phyloP scores from a whole-genome alignment of 2,113 vertebrate species.

The Petrocephalus microphthalmus region DNA sequence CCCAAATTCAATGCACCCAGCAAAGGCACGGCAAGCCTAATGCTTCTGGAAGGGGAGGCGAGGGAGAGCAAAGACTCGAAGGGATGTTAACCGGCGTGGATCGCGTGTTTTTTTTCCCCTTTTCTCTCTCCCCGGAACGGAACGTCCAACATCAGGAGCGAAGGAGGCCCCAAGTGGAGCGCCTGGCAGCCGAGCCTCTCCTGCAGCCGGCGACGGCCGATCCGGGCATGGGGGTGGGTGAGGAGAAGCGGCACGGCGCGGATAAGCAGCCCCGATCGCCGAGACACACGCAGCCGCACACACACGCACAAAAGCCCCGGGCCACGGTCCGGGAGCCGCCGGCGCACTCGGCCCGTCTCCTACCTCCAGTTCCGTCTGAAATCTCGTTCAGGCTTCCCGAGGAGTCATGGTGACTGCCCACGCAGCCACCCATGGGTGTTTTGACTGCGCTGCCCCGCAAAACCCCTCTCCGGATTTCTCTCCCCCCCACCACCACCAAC shows the following conservation, averaged over 20 bases:
- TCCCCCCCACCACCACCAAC: not conserved
- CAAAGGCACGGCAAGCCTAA: not conserved
- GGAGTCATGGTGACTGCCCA: constrained; percentile 94
- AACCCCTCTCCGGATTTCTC: constrained; percentile 37
- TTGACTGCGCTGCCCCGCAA: constrained; percentile 55
- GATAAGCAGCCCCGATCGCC: constrained; percentile 15
- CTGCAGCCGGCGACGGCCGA: constrained; percentile 9
- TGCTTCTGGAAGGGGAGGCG: not conserved
- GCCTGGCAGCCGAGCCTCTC: not conserved
- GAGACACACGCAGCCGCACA: not conserved
- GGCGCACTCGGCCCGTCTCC: not conserved
- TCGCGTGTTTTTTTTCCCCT: not conserved
- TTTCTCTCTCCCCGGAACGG: not conserved
- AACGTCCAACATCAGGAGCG: not conserved
- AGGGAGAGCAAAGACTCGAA: constrained; percentile 21
- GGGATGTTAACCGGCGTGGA: not conserved
- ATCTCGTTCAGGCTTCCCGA: constrained; percentile 96
- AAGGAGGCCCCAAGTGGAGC: not conserved
- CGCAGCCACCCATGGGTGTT: constrained; percentile 95
- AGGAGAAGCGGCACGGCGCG: constrained; percentile 20
- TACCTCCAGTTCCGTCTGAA: constrained; percentile 91
- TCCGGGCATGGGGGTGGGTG: constrained; percentile 39
- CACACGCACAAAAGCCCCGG: not conserved
- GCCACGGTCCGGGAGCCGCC: not conserved
- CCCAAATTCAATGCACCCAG: constrained; percentile 37